A percentile compares a stretch with the other conserved stretches of the same genome.
phyloP scores from a whole-genome alignment of 2,113 vertebrate genomes.

The Addax nasomaculatus region DNA sequence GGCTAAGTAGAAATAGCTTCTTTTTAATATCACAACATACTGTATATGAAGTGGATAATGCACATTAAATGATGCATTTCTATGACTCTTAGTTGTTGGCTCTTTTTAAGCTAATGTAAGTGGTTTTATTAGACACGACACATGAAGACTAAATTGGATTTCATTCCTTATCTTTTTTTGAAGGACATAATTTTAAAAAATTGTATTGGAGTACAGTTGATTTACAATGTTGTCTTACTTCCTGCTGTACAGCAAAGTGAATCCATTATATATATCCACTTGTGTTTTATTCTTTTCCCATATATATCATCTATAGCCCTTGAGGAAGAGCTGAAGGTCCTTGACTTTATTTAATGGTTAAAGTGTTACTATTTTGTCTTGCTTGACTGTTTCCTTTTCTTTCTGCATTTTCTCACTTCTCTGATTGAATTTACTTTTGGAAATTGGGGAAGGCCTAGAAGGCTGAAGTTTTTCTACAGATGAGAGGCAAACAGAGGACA shows the following conservation, averaged over 20 bases:
- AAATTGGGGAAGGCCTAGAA: background rate
- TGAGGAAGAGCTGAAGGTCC: background rate
- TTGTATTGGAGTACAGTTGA: background rate
- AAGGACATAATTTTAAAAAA: background rate
- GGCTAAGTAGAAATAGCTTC: background rate
- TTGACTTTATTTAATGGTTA: background rate
- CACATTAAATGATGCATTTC: background rate
- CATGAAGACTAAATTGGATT: slow-evolving; percentile 18
- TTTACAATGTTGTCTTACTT: background rate
- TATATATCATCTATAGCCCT: background rate
- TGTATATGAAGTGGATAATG: background rate
- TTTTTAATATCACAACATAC: background rate
- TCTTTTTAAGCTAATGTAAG: slow-evolving; percentile 25
- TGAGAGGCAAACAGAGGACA: background rate
- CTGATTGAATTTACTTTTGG: background rate
- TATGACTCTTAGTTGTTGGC: background rate
- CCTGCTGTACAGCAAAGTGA: background rate
- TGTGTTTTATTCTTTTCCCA: background rate
- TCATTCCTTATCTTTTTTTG: slow-evolving; percentile 23
- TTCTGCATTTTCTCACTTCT: background rate
- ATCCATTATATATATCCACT: background rate
- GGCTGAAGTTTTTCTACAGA: background rate
- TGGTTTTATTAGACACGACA: slow-evolving; percentile 29
- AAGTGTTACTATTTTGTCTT: background rate
- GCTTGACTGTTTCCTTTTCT: background rate